These are phyloP conservation scores for Crotalus horridus DNA, from an alignment of 2,113 vertebrate species.

Conservation along the genomic window DNA sequence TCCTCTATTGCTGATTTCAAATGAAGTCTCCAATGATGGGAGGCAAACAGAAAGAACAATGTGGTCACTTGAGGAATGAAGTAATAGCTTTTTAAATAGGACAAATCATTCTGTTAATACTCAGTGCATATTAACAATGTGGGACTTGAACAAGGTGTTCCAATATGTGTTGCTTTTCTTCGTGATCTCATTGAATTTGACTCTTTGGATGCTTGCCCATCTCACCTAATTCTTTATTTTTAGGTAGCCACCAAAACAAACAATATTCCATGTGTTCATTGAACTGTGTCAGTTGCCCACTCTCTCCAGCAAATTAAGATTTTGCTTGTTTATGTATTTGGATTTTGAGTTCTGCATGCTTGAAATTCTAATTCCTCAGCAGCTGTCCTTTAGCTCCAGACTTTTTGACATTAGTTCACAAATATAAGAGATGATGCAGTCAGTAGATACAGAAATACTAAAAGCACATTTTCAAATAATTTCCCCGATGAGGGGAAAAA, in stretches of 20 bases:
- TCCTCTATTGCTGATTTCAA: conserved; percentile 7
- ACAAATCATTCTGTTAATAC: not conserved
- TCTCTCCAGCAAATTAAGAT: not conserved
- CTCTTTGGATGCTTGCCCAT: not conserved
- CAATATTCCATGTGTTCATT: not conserved
- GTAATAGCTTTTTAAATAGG: conserved; percentile 1
- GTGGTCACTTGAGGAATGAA: not conserved
- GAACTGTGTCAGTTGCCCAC: not conserved
- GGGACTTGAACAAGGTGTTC: not conserved
- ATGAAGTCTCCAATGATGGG: not conserved
- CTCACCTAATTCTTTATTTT: not conserved
- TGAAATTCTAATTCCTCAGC: not conserved
- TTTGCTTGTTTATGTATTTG: not conserved
- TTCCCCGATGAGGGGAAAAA: not conserved
- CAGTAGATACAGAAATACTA: not conserved
- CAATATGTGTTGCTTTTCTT: not conserved
- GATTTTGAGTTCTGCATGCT: not conserved
- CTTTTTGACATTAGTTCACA: not conserved
- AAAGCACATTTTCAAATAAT: not conserved
- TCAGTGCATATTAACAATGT: not conserved
- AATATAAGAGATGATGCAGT: not conserved
- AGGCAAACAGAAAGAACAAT: not conserved
- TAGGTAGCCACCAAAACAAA: not conserved
- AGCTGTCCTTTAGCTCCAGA: not conserved
- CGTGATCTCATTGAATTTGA: not conserved